Evolutionary conservation across 2,888 invertebrate genomes (phyloP), one percentile per base, ranked within the genome.

Genomic region (Scaptodrosophila latifasciaeformis): DNA sequence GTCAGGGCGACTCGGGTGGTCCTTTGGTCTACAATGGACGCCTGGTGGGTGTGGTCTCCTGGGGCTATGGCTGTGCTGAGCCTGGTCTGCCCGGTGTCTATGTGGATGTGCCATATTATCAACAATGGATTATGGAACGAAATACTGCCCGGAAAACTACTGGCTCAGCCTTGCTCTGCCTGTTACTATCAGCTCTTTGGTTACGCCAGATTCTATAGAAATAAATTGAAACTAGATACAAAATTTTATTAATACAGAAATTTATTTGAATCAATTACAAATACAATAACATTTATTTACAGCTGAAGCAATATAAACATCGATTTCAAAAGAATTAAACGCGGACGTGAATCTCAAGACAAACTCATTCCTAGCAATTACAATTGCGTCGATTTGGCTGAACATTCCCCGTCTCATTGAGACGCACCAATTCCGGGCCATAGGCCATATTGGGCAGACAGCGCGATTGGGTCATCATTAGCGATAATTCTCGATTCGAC

Each of bases 1-100:
- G 84, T 24, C 82, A 83, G 49, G 84, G 84, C 1, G 84, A 84
- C 30, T 84, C 84, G 0, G 84, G 84, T 0, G 84, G 84, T 1
- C 85, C 84, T 7, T 65, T 84, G 40, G 82, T 85, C 2, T 62
- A 71, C 19, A 71, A 82, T 35, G 74, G 76, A 0, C 77, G 64
- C 0, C 42, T 85, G 2, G 67, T 84, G 24, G 85, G 84, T 2
- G 64, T 84, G 7, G 85, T 84, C 7, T 84, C 85, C 10, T 84
- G 84, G 84, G 84, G 85, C 15, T 67, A 64, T 15, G 83, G 83
- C 13, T 84, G 84, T 54, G 85, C 79, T 1, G 68, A 68, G 43
- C 65, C 63, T 2, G 67, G 70, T 0, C 65, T 63, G 30, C 81
- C 81, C 2, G 85, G 84, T 3, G 77, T 85, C 12, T 85, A 85